A percentile compares a stretch with the other conserved stretches of the same genome.
Evolutionary conservation across 2,888 invertebrate species (phyloP).

Genomic region (Sarcophaga caerulescens): DNA sequence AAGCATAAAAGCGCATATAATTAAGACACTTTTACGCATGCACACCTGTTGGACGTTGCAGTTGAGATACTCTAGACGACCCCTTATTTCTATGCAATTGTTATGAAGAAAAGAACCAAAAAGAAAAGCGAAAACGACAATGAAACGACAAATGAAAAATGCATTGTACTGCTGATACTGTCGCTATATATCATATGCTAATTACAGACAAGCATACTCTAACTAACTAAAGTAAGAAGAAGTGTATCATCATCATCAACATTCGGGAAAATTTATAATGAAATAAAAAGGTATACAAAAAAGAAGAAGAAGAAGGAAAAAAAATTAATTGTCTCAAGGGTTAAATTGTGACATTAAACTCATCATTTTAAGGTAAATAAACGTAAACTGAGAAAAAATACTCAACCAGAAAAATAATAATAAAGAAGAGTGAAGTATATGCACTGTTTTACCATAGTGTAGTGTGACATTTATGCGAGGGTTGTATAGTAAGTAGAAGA

Average conservation of each 20-base stretch:
- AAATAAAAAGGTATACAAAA: background rate
- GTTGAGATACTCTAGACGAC: background rate
- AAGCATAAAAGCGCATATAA: slow-evolving; percentile 70
- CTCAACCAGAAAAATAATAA: slow-evolving; percentile 9
- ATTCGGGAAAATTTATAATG: slow-evolving; percentile 22
- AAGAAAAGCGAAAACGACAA: background rate
- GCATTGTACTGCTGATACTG: slow-evolving; percentile 70
- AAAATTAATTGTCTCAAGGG: slow-evolving; percentile 65
- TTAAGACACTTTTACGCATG: slow-evolving; percentile 73
- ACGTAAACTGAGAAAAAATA: slow-evolving; percentile 29
- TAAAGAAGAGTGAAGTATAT: background rate
- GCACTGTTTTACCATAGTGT: slow-evolving; percentile 15
- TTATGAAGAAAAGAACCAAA: background rate
- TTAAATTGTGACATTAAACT: slow-evolving; percentile 68
- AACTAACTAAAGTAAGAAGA: background rate
- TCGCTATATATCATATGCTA: slow-evolving; percentile 73
- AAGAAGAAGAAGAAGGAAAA: slow-evolving; percentile 5
- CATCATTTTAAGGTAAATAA: slow-evolving; percentile 54
- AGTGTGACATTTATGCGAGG: slow-evolving; percentile 30
- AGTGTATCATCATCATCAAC: background rate
- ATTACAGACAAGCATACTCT: slow-evolving; percentile 52
- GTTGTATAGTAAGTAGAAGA: background rate
- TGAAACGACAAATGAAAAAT: slow-evolving; percentile 45
- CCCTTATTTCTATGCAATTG: background rate
- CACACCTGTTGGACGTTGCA: slow-evolving; percentile 69